Conservation (phyloP, 92 coral and sea anemone genomes). For the Phymanthus crucifer region DNA sequence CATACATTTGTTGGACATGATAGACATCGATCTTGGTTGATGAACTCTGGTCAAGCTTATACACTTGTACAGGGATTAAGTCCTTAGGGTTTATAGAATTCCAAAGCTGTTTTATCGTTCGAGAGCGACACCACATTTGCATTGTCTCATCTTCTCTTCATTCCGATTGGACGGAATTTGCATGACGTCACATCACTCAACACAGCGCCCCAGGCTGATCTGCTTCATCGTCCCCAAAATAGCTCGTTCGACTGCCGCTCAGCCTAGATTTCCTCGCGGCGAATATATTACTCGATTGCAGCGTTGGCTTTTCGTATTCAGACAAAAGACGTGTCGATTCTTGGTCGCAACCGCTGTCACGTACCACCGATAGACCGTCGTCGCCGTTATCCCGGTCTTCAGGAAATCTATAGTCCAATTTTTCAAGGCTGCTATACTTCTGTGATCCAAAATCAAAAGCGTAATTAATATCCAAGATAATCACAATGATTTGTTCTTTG, state of each 20-base stretch:
- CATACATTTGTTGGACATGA: too few species aligned
- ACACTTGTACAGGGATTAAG: too few species aligned
- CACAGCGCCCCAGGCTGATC: neutral
- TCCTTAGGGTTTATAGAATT: too few species aligned
- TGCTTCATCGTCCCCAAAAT: conserved; percentile 20
- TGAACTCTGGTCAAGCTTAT: too few species aligned
- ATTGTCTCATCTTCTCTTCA: neutral
- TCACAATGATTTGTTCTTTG: neutral
- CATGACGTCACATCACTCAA: neutral
- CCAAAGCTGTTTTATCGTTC: too few species aligned
- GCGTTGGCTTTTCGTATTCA: neutral
- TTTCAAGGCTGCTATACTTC: neutral
- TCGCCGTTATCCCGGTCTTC: neutral
- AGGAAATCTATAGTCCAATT: neutral
- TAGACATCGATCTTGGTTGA: too few species aligned
- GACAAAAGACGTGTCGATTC: neutral
- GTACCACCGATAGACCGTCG: neutral
- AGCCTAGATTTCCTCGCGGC: neutral
- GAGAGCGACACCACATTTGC: too few species aligned
- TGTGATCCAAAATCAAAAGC: neutral
- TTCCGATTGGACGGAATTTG: neutral
- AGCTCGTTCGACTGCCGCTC: conserved; percentile 10
- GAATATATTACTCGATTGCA: neutral
- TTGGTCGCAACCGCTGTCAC: neutral
- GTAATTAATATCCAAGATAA: neutral